These are phyloP conservation scores for Coelinius sp. DNA, from an alignment of 2,888 invertebrate species.

Conservation along the genomic window DNA sequence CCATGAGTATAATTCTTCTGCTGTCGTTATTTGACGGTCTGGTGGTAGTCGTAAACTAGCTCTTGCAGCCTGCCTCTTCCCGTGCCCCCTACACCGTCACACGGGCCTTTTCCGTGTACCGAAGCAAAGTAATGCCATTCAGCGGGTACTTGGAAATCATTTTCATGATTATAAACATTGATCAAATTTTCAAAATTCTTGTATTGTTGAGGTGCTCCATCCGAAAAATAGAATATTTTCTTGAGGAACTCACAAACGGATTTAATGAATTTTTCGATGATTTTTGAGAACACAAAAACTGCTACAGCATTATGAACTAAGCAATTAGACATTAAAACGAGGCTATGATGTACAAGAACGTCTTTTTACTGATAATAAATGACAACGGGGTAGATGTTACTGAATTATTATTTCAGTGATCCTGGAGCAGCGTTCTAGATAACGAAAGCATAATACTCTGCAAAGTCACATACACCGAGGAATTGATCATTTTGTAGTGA, in stretches of 20 bases:
- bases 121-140: slow-evolving; percentile 45
- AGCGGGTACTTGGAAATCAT: slow-evolving; percentile 39
- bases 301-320: slow-evolving; percentile 41
- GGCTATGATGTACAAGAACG: slow-evolving; percentile 34
- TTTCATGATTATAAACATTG: slow-evolving; percentile 40
- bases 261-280: slow-evolving; percentile 19
- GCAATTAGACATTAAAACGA: slow-evolving; percentile 41
- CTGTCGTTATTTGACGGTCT: slow-evolving; percentile 41
- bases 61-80: slow-evolving; percentile 42
- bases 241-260: background rate
- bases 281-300: slow-evolving; percentile 28
- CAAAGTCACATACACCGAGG: background rate
- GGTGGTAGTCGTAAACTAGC: slow-evolving; percentile 39
- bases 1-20: slow-evolving; percentile 37
- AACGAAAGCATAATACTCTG: background rate
- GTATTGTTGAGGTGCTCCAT: slow-evolving; percentile 41
- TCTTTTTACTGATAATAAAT: slow-evolving; percentile 33
- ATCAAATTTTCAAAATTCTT: slow-evolving; percentile 42
- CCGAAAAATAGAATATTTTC: slow-evolving; percentile 38
- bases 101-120: slow-evolving; percentile 44
- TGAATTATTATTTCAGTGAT: background rate
- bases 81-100: slow-evolving; percentile 45
- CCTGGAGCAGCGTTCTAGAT: background rate
- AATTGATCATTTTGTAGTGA: too few species aligned
- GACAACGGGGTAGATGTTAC: slow-evolving; percentile 27